Conservation (phyloP, 2,797 vertebrate species). For the Parotocinclus haroldoi region DNA sequence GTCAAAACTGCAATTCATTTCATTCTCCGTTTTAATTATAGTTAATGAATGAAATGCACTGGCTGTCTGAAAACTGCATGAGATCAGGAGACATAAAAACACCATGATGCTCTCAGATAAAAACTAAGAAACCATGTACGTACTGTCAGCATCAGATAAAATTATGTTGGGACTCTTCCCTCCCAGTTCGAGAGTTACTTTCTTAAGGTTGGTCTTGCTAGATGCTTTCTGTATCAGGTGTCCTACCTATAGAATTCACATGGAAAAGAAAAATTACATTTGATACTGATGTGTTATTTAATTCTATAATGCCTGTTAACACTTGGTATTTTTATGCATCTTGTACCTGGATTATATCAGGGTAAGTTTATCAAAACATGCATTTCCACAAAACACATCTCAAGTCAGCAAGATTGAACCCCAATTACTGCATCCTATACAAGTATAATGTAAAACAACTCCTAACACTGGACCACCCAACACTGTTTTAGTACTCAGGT, state of each 20-base stretch:
- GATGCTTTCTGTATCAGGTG: conserved; percentile 88
- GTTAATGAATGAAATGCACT: neutral
- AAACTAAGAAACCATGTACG: conserved; percentile 46
- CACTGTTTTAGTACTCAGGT: too few relatives aligned
- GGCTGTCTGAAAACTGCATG: too few relatives aligned
- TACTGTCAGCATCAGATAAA: conserved; percentile 89
- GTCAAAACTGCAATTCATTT: too few relatives aligned
- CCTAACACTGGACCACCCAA: too few relatives aligned
- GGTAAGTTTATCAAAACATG: too few relatives aligned
- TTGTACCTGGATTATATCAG: too few relatives aligned
- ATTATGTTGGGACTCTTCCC: conserved; percentile 96
- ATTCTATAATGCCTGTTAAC: too few relatives aligned
- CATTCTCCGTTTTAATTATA: neutral
- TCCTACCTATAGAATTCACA: conserved; percentile 77
- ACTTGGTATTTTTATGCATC: too few relatives aligned
- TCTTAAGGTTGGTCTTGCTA: conserved; percentile 89
- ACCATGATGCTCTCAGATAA: neutral
- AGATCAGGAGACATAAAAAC: neutral
- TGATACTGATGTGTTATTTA: neutral
- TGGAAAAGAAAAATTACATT: neutral
- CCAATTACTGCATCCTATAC: too few relatives aligned
- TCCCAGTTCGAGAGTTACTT: conserved; percentile 90
- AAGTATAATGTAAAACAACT: too few relatives aligned
- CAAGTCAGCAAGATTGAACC: too few relatives aligned
- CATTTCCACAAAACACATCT: too few relatives aligned